A percentile compares a stretch with the other conserved stretches of the same genome.
phyloP scores from a whole-genome alignment of 1,140 invertebrate genomes.

The Drosophila suzukii region DNA sequence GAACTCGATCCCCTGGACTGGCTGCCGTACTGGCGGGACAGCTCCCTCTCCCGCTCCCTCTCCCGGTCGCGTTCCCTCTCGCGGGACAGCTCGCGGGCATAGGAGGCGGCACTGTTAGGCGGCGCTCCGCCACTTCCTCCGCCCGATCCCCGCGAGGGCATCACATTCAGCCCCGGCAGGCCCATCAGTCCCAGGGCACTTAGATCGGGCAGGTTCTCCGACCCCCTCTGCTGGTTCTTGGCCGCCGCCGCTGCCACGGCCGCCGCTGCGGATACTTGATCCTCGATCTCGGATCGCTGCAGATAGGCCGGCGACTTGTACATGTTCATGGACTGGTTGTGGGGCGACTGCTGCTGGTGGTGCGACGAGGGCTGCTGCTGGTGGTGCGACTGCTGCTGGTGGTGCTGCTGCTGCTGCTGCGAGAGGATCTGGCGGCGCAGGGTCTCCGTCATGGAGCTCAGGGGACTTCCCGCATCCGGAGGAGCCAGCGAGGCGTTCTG shows the following conservation, averaged over 20 bases:
- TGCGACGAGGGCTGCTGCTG: conserved; percentile 71
- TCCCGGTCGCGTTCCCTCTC: conserved; percentile 74
- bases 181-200: conserved; percentile 79
- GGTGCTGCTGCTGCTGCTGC: conserved; percentile 70
- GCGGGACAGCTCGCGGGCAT: conserved; percentile 66
- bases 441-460: conserved; percentile 79
- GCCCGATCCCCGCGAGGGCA: conserved; percentile 57
- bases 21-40: conserved; percentile 72
- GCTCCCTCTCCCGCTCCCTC: conserved; percentile 67
- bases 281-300: conserved; percentile 80
- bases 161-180: conserved; percentile 76
- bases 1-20: conserved; percentile 74
- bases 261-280: conserved; percentile 74
- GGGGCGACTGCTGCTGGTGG: conserved; percentile 71
- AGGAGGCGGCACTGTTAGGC: conserved; percentile 67
- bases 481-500: conserved; percentile 69
- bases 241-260: conserved; percentile 65
- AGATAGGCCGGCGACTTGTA: conserved; percentile 81
- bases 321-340: conserved; percentile 79
- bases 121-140: conserved; percentile 42
- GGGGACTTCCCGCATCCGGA: conserved; percentile 65
- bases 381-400: conserved; percentile 71
- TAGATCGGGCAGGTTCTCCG: conserved; percentile 74
- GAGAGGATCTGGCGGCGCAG: conserved; percentile 78
- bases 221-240: conserved; percentile 57